A percentile compares a stretch with the other conserved stretches of the same genome.
Conservation (phyloP, 2,797 vertebrate genomes). For the Argya squamiceps region DNA sequence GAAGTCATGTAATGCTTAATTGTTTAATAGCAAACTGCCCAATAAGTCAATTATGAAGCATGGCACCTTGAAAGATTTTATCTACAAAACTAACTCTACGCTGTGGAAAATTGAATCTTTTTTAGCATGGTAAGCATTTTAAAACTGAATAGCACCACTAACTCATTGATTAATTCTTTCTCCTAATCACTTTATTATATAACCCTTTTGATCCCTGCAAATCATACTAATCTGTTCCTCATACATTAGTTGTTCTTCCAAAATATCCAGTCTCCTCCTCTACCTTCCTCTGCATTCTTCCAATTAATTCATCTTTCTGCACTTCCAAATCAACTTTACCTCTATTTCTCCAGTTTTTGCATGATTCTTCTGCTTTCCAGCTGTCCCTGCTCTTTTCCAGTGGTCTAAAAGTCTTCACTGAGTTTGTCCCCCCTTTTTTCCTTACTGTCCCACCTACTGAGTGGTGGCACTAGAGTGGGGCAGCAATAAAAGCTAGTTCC, state of each 20-base stretch:
- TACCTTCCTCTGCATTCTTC: neutral
- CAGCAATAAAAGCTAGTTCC: neutral
- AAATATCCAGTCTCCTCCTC: neutral
- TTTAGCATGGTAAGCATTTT: neutral
- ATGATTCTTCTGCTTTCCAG: neutral
- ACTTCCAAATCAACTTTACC: neutral
- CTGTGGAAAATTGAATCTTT: neutral
- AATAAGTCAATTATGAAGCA: neutral
- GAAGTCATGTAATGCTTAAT: neutral
- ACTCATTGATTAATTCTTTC: neutral
- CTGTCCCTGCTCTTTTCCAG: neutral
- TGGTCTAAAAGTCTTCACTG: accelerated
- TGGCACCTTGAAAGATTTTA: neutral
- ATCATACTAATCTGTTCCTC: neutral
- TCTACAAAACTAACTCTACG: neutral
- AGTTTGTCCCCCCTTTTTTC: neutral
- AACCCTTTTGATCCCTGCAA: neutral
- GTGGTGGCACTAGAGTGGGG: neutral
- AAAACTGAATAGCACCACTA: neutral
- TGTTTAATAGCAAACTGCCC: neutral
- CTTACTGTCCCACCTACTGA: neutral
- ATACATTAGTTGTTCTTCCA: neutral
- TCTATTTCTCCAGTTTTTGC: neutral
- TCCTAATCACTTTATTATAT: neutral
- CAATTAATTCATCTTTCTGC: neutral